Percentiles rank a stretch among this genome's conserved stretches.
Conservation (phyloP, 2,888 invertebrate genomes). For the Eilema griseolum region DNA sequence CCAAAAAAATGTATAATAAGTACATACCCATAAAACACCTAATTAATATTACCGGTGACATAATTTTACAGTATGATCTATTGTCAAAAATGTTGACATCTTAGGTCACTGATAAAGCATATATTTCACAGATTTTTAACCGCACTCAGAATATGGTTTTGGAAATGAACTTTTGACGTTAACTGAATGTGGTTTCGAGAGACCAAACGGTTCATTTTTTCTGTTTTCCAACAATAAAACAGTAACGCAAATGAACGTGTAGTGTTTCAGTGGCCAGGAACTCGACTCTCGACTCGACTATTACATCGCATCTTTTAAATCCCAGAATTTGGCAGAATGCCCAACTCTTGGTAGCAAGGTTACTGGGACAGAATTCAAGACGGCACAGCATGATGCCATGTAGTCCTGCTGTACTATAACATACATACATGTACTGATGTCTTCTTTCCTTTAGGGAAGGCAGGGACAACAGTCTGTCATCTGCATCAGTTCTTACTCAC, state of each 20-base stretch:
- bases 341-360: conserved; percentile 4
- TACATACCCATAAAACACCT: not conserved
- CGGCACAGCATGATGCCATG: not conserved
- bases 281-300: not conserved
- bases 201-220: not conserved
- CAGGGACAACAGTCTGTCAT: no score
- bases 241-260: not conserved
- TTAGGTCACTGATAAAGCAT: not conserved
- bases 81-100: not conserved
- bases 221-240: not conserved
- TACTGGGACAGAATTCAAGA: not conserved
- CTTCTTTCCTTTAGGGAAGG: no score
- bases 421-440: not conserved
- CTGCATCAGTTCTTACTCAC: no score
- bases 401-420: not conserved
- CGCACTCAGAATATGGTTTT: not conserved
- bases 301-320: not conserved
- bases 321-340: conserved; percentile 9
- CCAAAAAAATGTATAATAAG: not conserved
- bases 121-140: not conserved
- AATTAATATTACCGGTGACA: not conserved
- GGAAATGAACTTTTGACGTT: not conserved
- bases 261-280: not conserved
- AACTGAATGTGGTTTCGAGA: not conserved
- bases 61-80: not conserved